Evolutionary conservation across 2,888 invertebrate genomes (phyloP), one percentile per base, ranked within the genome.

Genomic region (Mesorhabditis belari): DNA sequence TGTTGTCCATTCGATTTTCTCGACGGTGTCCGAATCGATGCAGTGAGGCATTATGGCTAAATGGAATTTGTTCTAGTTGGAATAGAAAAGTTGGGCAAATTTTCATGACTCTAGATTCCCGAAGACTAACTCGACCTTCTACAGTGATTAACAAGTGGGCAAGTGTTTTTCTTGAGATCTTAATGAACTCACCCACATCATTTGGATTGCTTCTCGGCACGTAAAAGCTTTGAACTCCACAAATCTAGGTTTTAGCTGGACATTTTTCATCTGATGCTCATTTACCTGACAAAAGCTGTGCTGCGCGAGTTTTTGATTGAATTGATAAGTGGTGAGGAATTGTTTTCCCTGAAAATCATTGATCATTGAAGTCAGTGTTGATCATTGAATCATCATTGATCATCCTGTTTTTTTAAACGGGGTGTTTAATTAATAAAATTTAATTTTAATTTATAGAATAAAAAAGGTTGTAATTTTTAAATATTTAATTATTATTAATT

Each of bases 191-290:
- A 84, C 85, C 85, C 60, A 83, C 81, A 29, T 84, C 83, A 72
- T 84, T 83, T 2, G 84, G 84, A 71, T 85, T 85, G 1, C 84
- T 84, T 35, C 85, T 74, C 0, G 85, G 85, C 55, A 81, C 81
- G 76, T 85, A 85, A 74, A 85, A 85, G 70, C 84, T 82, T 69
- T 85, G 85, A 0, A 85, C 84, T 2, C 85, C 85, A 76, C 85
- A 85, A 4, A 55, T 66, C 6, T 35, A 35, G n/a, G n/a, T 35
- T 35, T 35, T n/a, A n/a, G n/a, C n/a, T 35, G n/a, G n/a, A n/a
- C n/a, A n/a, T n/a, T n/a, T n/a, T 17, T 9, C 21, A 19, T 9
- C 51, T 19, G 9, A 19, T 51, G n/a, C 51, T 12, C 19, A 21
- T 17, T 51, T 3, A 19, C 19, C 44, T 69, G 66, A 49, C 74